These are phyloP conservation scores for Rotaria magnacalcarata DNA, from an alignment of 2,888 invertebrate genomes.

Conservation along the genomic window DNA sequence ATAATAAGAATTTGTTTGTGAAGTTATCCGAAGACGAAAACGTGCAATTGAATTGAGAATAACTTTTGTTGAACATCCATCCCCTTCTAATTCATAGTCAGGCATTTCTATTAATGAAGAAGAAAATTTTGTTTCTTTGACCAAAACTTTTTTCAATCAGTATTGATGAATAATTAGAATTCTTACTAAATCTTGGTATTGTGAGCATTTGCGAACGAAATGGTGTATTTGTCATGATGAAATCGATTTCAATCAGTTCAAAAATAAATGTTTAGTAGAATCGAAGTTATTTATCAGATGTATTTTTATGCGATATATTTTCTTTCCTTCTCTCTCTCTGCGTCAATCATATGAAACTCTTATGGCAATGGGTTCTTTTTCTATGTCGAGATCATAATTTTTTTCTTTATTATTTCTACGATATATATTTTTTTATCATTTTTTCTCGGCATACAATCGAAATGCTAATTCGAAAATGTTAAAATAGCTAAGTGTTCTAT, in stretches of 20 bases:
- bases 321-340: background rate
- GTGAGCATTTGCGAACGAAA: background rate
- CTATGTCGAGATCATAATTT: background rate
- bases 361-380: background rate
- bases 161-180: background rate
- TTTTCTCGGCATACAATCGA: background rate
- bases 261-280: too few relatives aligned
- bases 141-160: too few relatives aligned
- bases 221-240: background rate
- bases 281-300: background rate
- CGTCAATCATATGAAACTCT: too few relatives aligned
- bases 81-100: background rate
- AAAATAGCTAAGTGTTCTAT: background rate
- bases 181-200: background rate
- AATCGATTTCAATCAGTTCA: too few relatives aligned
- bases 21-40: background rate
- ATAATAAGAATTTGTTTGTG: background rate
- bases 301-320: background rate
- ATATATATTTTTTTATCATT: background rate
- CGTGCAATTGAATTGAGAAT: background rate
- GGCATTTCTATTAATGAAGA: background rate
- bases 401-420: background rate
- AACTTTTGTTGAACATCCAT: background rate
- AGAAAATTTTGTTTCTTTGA: too few relatives aligned
- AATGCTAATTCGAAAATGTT: background rate